A percentile compares a stretch with the other conserved stretches of the same genome.
Evolutionary conservation across 2,113 vertebrate species (phyloP).

Genomic region (Python bivittatus): DNA sequence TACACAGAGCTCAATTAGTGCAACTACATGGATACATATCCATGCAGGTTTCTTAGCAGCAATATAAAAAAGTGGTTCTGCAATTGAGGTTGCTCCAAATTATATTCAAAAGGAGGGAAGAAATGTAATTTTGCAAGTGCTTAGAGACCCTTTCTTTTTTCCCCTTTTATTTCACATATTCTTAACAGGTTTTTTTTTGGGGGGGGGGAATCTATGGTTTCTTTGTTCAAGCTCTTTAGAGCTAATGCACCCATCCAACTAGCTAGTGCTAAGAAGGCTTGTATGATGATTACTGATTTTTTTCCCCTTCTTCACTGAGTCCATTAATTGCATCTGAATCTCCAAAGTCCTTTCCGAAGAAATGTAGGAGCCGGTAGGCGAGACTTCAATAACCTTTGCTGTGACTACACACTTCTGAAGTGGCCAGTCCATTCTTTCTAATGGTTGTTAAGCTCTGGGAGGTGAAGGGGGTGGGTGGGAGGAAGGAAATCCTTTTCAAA

Average conservation of each 20-base stretch:
- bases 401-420: accelerated
- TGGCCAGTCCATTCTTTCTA: background rate
- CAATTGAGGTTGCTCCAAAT: background rate
- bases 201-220: constrained; percentile 64
- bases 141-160: background rate
- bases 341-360: constrained; percentile 10
- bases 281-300: background rate
- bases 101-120: background rate
- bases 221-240: constrained; percentile 65
- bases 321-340: constrained; percentile 37
- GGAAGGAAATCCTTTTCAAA: no score
- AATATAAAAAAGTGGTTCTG: background rate
- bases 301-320: background rate
- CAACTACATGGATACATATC: background rate
- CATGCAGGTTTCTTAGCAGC: background rate
- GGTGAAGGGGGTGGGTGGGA: background rate
- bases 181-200: background rate
- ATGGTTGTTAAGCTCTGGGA: background rate
- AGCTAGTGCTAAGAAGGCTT: background rate
- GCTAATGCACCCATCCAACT: constrained; percentile 61
- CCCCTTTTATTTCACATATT: background rate
- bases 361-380: background rate
- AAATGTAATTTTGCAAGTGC: background rate
- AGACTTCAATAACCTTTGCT: background rate
- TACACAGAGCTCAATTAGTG: background rate